phyloP scores from a whole-genome alignment of 2,888 invertebrate genomes.

The Lypha dubia region DNA sequence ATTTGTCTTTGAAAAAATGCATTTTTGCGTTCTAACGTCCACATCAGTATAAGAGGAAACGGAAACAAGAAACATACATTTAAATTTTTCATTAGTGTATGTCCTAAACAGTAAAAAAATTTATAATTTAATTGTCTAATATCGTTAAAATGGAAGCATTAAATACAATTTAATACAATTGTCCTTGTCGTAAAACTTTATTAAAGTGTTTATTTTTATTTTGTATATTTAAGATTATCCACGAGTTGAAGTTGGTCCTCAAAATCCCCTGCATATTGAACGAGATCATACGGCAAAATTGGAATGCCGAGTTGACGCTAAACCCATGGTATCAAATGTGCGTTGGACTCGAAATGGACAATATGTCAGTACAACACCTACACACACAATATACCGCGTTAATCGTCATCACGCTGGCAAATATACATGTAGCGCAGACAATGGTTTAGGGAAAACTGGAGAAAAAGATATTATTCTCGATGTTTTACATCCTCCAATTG shows the following conservation, averaged over 20 bases:
- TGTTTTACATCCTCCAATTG: conserved; percentile 92
- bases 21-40: conserved; percentile 10
- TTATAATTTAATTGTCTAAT: neutral
- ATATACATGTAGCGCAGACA: conserved; percentile 94
- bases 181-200: neutral
- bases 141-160: neutral
- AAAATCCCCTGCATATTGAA: conserved; percentile 94
- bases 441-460: conserved; percentile 91
- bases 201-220: neutral
- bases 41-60: conserved; percentile 26
- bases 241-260: conserved; percentile 95
- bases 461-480: conserved; percentile 92
- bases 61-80: conserved; percentile 39
- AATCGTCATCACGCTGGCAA: conserved; percentile 93
- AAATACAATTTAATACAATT: neutral
- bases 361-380: conserved; percentile 91
- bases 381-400: conserved; percentile 90
- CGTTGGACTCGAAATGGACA: conserved; percentile 94
- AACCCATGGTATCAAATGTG: conserved; percentile 92
- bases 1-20: neutral
- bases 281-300: conserved; percentile 92
- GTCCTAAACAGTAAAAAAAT: conserved; percentile 24
- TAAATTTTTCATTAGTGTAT: conserved; percentile 29
- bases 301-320: conserved; percentile 95
- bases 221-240: conserved; percentile 89